Base-by-base conservation (phyloP, 1,140 invertebrate species). In the Bombus polaris region DNA sequence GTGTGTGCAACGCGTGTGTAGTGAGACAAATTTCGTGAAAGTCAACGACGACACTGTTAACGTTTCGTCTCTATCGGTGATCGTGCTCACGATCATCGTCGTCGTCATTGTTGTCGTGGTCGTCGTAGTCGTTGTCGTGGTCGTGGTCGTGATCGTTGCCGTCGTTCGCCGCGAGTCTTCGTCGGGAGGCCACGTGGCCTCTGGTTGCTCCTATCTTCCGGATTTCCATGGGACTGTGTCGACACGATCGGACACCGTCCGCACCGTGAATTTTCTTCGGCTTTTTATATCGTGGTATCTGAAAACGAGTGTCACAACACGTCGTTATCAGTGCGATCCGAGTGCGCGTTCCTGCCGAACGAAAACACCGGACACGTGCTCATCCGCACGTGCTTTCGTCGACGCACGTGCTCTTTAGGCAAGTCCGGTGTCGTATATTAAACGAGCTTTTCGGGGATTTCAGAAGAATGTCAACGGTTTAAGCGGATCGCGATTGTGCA, bases 361-460 rank as follows among this genome's bases (percentile, higher is more conserved):
- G 53, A 84, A 73, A 83, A 78, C 74, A 81, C 59, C 35, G 83
- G 71, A 75, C 81, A 89, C 77, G 77, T 87, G 85, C 83, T 88
- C 74, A 70, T 73, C 74, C 42, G 65, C 83, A 86, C 81, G 88
- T 86, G 88, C 81, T 86, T 82, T 86, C 71, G n/a, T 47, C 39
- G 65, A 66, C 47, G 78, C 86, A 82, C 82, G 88, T 83, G 88
- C 53, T 81, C 77, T 39, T 70, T 47, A 28, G 70, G n/a, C 13
- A 39, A 44, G 39, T 71, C 18, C 78, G 47, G 76, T 42, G 35
- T 44, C 12, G 15, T 42, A 22, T 73, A 37, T 53, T 12, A 32
- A 13, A 44, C 22, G 22, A 53, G 28, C 53, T 47, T 25, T 44
- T 44, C 13, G 57, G 47, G 13, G 8, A 1, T 1, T 12, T 18